Evolutionary conservation across 1,140 invertebrate genomes (phyloP).

Genomic region (Pseudomyrmex flavicornis): DNA sequence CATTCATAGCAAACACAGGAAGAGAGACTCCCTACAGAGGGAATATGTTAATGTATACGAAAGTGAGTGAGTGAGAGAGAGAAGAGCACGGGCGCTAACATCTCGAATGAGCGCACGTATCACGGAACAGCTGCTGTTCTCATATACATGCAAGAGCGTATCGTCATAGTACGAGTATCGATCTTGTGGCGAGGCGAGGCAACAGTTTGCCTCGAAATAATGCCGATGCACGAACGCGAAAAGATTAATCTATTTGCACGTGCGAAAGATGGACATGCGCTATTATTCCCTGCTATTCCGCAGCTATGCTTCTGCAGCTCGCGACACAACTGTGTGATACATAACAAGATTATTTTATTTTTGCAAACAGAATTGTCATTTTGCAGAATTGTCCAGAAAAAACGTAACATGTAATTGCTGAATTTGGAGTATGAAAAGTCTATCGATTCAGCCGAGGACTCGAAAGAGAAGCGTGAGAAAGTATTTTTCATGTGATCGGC

Average conservation of each 20-base stretch:
- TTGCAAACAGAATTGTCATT: neutral
- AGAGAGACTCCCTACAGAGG: constrained; percentile 33
- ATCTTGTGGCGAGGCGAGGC: constrained; percentile 47
- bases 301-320: neutral
- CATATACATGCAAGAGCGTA: constrained; percentile 32
- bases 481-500: constrained; percentile 32
- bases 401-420: neutral
- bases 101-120: constrained; percentile 44
- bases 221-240: constrained; percentile 46
- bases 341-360: too few relatives aligned
- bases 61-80: neutral
- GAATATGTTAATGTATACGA: constrained; percentile 37
- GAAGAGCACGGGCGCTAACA: constrained; percentile 7
- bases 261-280: constrained; percentile 39
- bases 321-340: constrained; percentile 2
- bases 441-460: neutral
- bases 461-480: constrained; percentile 49
- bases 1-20: constrained; percentile 58
- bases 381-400: neutral
- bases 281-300: constrained; percentile 22
- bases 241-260: constrained; percentile 49
- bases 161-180: constrained; percentile 53
- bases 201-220: constrained; percentile 64
- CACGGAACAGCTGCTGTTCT: constrained; percentile 53
- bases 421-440: neutral